Percentiles rank a stretch among this genome's conserved stretches.
These are phyloP conservation scores for Gephyroberyx darwinii DNA, from an alignment of 2,797 vertebrate species.

Conservation along the genomic window DNA sequence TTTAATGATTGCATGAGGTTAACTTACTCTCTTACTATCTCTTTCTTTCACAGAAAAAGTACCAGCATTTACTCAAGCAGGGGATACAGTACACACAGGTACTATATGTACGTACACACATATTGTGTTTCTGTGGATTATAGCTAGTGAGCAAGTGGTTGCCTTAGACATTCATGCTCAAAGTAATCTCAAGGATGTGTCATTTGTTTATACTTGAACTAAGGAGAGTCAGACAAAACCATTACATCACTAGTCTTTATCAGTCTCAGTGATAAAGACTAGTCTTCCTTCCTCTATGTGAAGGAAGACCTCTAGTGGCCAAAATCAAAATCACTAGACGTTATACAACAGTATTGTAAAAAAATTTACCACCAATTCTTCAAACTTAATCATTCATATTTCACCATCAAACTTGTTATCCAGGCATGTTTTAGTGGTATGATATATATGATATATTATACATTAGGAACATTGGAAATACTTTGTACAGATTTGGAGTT, in stretches of 20 bases:
- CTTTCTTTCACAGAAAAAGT: conserved; percentile 71
- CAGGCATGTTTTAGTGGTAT: not conserved
- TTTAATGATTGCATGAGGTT: not conserved
- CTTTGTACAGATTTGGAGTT: not conserved
- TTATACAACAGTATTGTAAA: not conserved
- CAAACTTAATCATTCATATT: not conserved
- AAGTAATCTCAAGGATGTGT: conserved; percentile 10
- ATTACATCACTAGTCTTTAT: not conserved
- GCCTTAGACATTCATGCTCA: not conserved
- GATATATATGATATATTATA: not conserved
- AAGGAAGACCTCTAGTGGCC: conserved; percentile 36
- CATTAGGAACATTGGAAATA: not conserved
- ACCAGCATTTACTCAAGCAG: conserved; percentile 61
- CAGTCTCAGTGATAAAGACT: not conserved
- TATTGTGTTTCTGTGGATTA: conserved; percentile 3
- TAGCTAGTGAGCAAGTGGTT: conserved; percentile 3
- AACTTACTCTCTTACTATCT: not conserved
- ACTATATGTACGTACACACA: conserved; percentile 20
- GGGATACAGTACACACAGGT: conserved; percentile 72
- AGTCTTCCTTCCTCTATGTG: not conserved
- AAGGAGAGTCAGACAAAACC: conserved; percentile 1
- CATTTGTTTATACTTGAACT: conserved; percentile 6
- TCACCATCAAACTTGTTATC: not conserved
- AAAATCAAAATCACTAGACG: conserved; percentile 4
- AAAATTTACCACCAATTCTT: not conserved